Conservation (phyloP, 2,113 vertebrate genomes). For the Stomatorhinus ivindoensis region DNA sequence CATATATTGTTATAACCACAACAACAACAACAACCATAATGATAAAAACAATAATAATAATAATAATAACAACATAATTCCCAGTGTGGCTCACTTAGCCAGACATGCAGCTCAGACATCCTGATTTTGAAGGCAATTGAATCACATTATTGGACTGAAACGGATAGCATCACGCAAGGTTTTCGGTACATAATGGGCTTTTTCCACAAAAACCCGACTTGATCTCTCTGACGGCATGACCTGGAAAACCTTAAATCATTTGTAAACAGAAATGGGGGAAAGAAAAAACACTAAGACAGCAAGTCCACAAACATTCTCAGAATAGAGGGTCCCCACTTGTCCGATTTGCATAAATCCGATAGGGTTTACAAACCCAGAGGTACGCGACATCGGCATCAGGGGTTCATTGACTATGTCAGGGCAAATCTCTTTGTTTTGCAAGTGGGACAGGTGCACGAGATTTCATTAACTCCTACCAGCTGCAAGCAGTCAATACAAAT, state of each 20-base stretch:
- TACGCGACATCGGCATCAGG: conserved; percentile 4
- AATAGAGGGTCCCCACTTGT: not conserved
- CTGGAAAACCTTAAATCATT: not conserved
- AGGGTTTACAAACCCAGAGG: not conserved
- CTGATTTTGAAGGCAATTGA: not conserved
- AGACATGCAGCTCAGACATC: not conserved
- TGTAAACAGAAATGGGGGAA: not conserved
- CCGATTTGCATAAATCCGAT: not conserved
- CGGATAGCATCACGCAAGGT: not conserved
- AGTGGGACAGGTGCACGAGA: conserved; percentile 40
- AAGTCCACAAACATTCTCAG: not conserved
- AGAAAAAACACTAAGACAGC: not conserved
- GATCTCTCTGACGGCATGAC: not conserved
- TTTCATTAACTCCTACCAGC: conserved; percentile 31
- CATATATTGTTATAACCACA: not conserved
- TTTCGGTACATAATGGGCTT: not conserved
- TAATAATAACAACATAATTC: not conserved
- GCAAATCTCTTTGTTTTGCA: conserved; percentile 1
- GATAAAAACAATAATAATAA: not conserved
- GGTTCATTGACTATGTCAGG: conserved; percentile 26
- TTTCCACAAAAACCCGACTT: not conserved
- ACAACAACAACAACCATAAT: not conserved
- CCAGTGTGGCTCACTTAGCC: not conserved
- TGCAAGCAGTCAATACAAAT: conserved; percentile 31
- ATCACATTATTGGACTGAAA: not conserved